Percentiles rank a stretch among this genome's conserved stretches.
These are phyloP conservation scores for Allochrocebus solatus DNA, from an alignment of 2,797 vertebrate genomes.

Conservation along the genomic window DNA sequence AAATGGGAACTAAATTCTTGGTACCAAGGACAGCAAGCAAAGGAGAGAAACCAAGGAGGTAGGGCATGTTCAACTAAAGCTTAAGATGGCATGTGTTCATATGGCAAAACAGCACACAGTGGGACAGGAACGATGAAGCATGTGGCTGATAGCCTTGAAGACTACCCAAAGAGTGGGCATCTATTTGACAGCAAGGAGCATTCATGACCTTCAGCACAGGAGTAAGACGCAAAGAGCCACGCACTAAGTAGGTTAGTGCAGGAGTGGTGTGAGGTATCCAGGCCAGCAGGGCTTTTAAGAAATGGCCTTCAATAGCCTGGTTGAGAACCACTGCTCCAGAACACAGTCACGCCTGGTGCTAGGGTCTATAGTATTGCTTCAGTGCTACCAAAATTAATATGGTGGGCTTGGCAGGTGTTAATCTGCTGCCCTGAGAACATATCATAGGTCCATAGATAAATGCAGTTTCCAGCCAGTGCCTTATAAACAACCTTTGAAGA, in stretches of 20 bases:
- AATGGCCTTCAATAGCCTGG: background rate
- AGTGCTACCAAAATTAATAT: background rate
- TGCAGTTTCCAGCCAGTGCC: background rate
- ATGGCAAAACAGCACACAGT: background rate
- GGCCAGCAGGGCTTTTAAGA: background rate
- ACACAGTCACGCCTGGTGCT: background rate
- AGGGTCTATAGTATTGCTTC: background rate
- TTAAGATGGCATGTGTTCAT: background rate
- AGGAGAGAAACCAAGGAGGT: background rate
- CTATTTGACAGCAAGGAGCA: background rate
- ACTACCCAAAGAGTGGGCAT: accelerated
- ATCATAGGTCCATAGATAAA: background rate
- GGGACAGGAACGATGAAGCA: background rate
- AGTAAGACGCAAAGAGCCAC: background rate
- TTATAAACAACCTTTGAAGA: background rate
- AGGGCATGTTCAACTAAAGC: background rate
- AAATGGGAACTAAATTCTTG: background rate
- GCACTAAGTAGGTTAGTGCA: accelerated
- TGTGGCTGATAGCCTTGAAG: background rate
- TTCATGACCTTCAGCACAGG: background rate
- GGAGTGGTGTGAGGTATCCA: background rate
- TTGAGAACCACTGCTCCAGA: background rate
- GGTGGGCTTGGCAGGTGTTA: accelerated
- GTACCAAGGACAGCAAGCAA: background rate
- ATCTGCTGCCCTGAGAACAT: background rate